Conservation (phyloP, 2,888 invertebrate species). For the Andrena hattorfiana region DNA sequence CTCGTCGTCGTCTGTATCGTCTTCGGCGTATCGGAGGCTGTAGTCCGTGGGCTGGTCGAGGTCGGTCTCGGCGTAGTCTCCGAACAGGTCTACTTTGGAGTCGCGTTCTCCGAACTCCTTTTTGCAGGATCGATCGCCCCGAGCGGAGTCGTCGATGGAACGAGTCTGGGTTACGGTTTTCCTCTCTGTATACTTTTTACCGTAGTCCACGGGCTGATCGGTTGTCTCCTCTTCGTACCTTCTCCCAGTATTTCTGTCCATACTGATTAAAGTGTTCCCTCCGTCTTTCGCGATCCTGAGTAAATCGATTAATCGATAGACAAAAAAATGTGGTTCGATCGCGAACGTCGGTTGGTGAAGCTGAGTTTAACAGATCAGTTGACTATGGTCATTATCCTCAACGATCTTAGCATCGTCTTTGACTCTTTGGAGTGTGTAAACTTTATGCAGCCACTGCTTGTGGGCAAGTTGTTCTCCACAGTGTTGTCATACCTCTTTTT, state of each 20-base stretch:
- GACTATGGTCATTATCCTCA: too few relatives aligned
- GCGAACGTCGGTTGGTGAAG: too few relatives aligned
- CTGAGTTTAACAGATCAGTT: too few relatives aligned
- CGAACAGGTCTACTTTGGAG: slow-evolving; percentile 81
- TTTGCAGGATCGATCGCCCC: slow-evolving; percentile 61
- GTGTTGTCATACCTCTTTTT: too few relatives aligned
- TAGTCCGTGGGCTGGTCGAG: slow-evolving; percentile 97
- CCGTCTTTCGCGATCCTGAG: neutral
- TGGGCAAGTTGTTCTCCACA: too few relatives aligned
- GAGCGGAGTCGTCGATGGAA: slow-evolving; percentile 26
- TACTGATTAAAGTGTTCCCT: neutral
- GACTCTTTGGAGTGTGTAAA: too few relatives aligned
- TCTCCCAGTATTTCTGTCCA: slow-evolving; percentile 47
- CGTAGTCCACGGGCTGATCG: slow-evolving; percentile 88
- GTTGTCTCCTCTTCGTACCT: slow-evolving; percentile 77
- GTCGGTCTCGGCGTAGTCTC: slow-evolving; percentile 95
- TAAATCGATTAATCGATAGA: neutral
- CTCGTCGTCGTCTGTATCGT: slow-evolving; percentile 88
- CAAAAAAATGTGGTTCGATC: neutral
- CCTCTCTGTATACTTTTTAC: slow-evolving; percentile 85
- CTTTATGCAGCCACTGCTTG: too few relatives aligned
- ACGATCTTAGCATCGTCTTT: too few relatives aligned
- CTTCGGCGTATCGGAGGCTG: slow-evolving; percentile 95
- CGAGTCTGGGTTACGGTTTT: slow-evolving; percentile 58
- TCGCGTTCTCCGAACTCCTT: slow-evolving; percentile 76